Evolutionary conservation across 2,113 vertebrate genomes (phyloP), one percentile per base, ranked within the genome.

Genomic region (Thalassoma bifasciatum): DNA sequence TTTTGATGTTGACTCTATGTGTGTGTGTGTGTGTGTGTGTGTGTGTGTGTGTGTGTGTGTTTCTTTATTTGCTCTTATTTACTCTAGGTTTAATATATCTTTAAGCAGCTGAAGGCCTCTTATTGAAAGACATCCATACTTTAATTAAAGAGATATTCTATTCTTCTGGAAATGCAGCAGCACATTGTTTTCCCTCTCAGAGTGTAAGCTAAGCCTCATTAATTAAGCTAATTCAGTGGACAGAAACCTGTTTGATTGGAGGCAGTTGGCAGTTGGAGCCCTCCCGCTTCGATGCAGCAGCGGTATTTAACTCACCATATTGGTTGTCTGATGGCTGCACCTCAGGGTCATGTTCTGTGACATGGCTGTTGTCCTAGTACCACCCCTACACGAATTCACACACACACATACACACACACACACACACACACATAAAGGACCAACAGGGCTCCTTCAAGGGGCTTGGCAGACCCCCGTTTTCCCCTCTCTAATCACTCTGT

Each of bases 291-390:
- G 80, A 86, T 80, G 89, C 80, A 83, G 79, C 85, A 66, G 69
- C 53, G 79, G 85, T 90, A 89, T 94, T 94, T 94, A 91, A 86
- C 78, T 77, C 82, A 58, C 89, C 90, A 93, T 93, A 93, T 93
- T 93, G 93, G 84, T 84, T 84, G 88, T 89, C 87, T 93, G 86
- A 89, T 93, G 80, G 85, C 84, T 76, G 91, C 88, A 92, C 89
- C 92, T 92, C 86, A 77, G 91, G 93, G 91, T 93, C 84, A 62
- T 92, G 92, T 93, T 93, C 86, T 91, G 82, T 90, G 89, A 90
- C 91, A 92, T 90, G 90, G 84, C 89, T 93, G 88, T 77, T 89
- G 88, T 93, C 91, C 91, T 84, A 63, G 82, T 86, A 81, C 88
- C 89, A 88, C 81, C 72, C 66, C 44, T 52, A 26, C 78, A 72